Percentiles rank a stretch among this genome's conserved stretches.
Conservation (phyloP, 2,797 vertebrate species). For the Sciurus carolinensis region DNA sequence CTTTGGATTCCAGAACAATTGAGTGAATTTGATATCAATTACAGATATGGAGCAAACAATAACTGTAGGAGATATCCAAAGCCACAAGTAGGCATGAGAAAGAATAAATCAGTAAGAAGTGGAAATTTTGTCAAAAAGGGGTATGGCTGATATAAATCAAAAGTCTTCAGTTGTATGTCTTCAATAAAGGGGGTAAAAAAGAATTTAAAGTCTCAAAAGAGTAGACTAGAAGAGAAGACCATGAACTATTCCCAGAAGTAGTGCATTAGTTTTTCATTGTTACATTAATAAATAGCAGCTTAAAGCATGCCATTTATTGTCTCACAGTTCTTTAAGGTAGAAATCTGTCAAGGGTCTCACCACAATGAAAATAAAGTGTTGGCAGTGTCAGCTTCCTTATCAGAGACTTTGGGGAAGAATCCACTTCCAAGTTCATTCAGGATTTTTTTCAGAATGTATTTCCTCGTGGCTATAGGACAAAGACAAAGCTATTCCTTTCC, state of each 20-base stretch:
- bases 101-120: not conserved
- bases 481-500: not conserved
- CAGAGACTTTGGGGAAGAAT: too few species aligned
- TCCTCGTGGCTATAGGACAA: not conserved
- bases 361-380: not conserved
- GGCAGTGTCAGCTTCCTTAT: too few species aligned
- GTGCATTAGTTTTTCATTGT: not conserved
- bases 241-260: not conserved
- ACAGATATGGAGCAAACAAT: not conserved
- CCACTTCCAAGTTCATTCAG: not conserved
- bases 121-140: not conserved
- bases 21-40: not conserved
- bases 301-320: not conserved
- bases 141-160: not conserved
- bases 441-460: not conserved
- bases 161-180: not conserved
- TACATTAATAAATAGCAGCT: not conserved
- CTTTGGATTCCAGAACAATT: not conserved
- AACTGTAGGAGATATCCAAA: not conserved
- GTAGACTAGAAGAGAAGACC: not conserved
- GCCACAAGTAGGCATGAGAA: not conserved
- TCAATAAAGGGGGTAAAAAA: not conserved
- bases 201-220: not conserved
- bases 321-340: not conserved
- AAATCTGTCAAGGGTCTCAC: not conserved